Conservation (phyloP, 2,113 vertebrate species). For the Solea senegalensis region DNA sequence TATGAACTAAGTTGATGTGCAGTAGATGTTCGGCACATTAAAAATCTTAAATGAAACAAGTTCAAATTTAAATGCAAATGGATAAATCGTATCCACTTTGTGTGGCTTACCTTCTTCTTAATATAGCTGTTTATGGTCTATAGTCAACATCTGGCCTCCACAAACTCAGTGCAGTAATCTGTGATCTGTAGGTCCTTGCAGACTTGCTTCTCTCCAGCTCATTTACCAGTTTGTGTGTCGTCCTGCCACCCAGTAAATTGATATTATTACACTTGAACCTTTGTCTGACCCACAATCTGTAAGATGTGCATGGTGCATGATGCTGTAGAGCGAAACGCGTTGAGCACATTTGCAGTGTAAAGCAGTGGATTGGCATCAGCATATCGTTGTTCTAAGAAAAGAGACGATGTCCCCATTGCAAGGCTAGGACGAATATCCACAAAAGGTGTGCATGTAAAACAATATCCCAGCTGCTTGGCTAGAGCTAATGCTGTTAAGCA, state of each 20-base stretch:
- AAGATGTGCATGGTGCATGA: constrained; percentile 31
- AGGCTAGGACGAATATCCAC: too few relatives aligned
- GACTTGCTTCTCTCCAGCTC: constrained; percentile 16
- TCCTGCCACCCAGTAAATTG: constrained; percentile 14
- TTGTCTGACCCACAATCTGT: constrained; percentile 12
- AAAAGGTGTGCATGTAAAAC: background rate
- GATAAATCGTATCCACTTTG: background rate
- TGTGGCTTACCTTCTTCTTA: background rate
- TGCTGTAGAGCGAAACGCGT: background rate
- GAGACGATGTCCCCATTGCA: too few relatives aligned
- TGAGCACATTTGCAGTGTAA: too few relatives aligned
- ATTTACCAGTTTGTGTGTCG: constrained; percentile 33
- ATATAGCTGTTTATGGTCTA: constrained; percentile 10
- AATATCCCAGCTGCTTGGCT: constrained; percentile 19
- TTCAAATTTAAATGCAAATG: too few relatives aligned
- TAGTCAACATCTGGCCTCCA: background rate
- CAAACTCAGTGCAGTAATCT: constrained; percentile 3
- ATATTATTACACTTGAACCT: constrained; percentile 37
- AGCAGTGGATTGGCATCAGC: too few relatives aligned
- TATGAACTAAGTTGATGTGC: background rate
- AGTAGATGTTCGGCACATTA: background rate
- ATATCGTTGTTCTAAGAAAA: too few relatives aligned
- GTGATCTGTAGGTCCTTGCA: constrained; percentile 15
- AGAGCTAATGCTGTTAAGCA: constrained; percentile 1
- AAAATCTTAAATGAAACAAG: background rate